Evolutionary conservation across 1,140 invertebrate genomes (phyloP), one percentile per base, ranked within the genome.

Genomic region (Sinella curviseta): DNA sequence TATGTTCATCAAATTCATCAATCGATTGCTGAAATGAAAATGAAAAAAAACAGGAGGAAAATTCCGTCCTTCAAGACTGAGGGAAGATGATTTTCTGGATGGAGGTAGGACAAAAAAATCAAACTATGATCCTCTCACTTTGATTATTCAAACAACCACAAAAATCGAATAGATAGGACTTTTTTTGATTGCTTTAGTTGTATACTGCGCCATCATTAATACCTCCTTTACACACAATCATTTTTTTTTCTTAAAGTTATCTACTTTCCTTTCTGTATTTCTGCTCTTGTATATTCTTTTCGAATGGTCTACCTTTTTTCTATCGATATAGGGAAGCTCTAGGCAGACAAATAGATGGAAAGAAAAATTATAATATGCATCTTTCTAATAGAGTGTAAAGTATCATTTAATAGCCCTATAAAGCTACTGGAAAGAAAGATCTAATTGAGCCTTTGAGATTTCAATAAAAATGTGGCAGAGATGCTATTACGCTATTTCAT

Each of bases 1-100:
- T 65, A 65, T 65, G 57, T 65, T 65, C 57, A 65, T 65, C 57
- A 65, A 65, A 14, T 65, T 16, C 26, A 70, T 70, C 65, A 70
- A 70, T 70, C 28, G 31, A 70, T 17, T 33, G 28, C 65, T 70
- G 65, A 70, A 70, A 31, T 26, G 57, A 60, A 17, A 60, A 60
- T n/a, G 14, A 16, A 48, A 65, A 65, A 70, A 70, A 31, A 31
- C 65, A 70, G 65, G 65, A 70, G 65, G 65, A 70, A 70, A 70
- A 70, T 70, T 70, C 65, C 65, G 65, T 70, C 65, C 65, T 70
- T 70, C 65, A 70, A 70, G 65, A 70, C 65, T 70, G 65, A 70
- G 65, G 65, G 65, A 70, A 70, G 65, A 70, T 70, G 65, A 70
- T 70, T 70, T 70, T 70, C 65, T 70, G 65, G 65, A 70, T 70